Evolutionary conservation across 2,797 vertebrate genomes (phyloP).

Genomic region (Malurus splendens): DNA sequence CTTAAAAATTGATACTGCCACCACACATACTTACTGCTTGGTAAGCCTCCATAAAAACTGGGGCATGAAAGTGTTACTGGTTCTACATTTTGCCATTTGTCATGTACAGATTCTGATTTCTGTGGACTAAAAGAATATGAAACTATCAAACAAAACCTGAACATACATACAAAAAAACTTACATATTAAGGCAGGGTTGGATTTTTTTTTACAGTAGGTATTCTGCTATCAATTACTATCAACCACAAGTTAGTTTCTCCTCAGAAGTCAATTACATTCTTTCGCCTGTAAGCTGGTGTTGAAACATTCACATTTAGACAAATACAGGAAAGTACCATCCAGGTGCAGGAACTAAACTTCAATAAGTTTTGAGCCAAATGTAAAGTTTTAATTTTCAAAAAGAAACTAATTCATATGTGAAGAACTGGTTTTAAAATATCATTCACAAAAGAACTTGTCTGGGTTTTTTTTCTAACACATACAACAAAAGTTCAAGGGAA

Average conservation of each 20-base stretch:
- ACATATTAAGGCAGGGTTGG: not conserved
- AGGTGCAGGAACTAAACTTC: not conserved
- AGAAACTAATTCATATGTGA: not conserved
- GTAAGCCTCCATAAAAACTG: slow-evolving; percentile 30
- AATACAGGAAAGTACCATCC: not conserved
- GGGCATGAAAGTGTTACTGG: not conserved
- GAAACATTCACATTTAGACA: not conserved
- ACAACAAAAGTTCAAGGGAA: not conserved
- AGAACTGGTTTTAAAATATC: not conserved
- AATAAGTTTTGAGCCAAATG: not conserved
- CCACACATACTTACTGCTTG: slow-evolving; percentile 56
- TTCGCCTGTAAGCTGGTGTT: not conserved
- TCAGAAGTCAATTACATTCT: not conserved
- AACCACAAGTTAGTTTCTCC: not conserved
- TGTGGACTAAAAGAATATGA: slow-evolving; percentile 42
- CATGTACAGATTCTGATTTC: slow-evolving; percentile 50
- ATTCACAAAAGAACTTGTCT: not conserved
- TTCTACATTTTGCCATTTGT: slow-evolving; percentile 49
- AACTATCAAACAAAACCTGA: not conserved
- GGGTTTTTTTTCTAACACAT: not conserved
- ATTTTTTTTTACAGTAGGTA: not conserved
- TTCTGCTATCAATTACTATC: not conserved
- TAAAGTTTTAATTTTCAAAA: not conserved
- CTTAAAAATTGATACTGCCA: not conserved
- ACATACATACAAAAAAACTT: not conserved